Evolutionary conservation across 2,797 vertebrate species (phyloP), one percentile per base, ranked within the genome.

Genomic region (Sciurus vulgaris): DNA sequence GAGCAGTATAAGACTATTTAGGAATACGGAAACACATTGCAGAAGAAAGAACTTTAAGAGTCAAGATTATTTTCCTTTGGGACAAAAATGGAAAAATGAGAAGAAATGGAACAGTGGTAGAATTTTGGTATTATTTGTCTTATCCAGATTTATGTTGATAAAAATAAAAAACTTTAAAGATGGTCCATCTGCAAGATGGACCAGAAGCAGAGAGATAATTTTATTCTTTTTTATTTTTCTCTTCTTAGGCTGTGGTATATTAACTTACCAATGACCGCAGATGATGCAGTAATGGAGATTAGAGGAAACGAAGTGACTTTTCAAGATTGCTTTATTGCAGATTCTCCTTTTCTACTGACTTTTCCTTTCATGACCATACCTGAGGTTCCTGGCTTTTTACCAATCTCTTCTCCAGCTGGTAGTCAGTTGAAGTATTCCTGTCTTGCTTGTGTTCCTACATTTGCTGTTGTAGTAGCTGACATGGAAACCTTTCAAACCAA

Each of bases 301-400:
- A 33, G 1, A 51, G 94, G 96, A 87, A 98, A 94, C 47, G 14
- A 17, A 65, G 94, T 96, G 72, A 73, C 85, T 92, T 98, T 98
- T 92, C 95, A 97, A 74, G 96, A 97, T 51, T 98, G 97, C 87
- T 97, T 97, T 89, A 12, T 96, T 89, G 51, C 63, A 76, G 12
- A 92, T n/a, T 4, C 1, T 44, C 2, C 38, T 35, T 95, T 97
- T 56, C 24, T 93, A 26, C 22, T 97, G 86, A 41, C 65, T 7
- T 38, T 26, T 33, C 51, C 96, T 44, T 11, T 41, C 0, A 0
- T 20, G 6, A 77, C 26, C 22, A 22, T 95, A 0, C 63, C 72
- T 17, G 93, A 90, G 28, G 3, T 26, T 59, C 28, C 90, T 54
- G 65, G 70, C 33, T 89, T 41, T 18, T 35, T 95, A 49, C 97